Evolutionary conservation across 2,797 vertebrate genomes (phyloP), one percentile per base, ranked within the genome.

Genomic region (Lepus oiostolus): DNA sequence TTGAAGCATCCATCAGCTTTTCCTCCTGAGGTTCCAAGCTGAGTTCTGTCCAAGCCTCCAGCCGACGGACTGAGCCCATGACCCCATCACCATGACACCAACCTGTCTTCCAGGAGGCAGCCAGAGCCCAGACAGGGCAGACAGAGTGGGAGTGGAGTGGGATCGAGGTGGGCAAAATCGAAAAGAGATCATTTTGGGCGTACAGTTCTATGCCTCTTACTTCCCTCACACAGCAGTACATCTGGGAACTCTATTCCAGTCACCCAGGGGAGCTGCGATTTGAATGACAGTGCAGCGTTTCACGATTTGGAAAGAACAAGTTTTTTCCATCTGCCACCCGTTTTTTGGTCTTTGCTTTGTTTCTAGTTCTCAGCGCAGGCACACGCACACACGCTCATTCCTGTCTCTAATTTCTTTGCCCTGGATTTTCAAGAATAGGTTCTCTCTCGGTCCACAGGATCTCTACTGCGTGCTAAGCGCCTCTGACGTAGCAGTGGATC

Each of bases 331-430:
- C 21, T 54, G 9, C 24, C 67, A 7, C 42, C 24, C 50, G 3
- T 81, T 30, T 47, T 30, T 71, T 5, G 1, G 28, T 52, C 81
- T 10, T 75, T n/a, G 16, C 7, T 38, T 77, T 50, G 2, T 75
- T 70, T 87, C 83, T 80, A 42, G 38, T 50, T 92, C 90, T 95
- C n/a, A 71, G 7, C 2, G 2, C n/a, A 35, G 30, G 14, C 7
- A 26, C 19, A 62, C 7, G 12, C n/a, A 32, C 28, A 50, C 14
- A 11, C 10, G 16, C 28, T 85, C 22, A 38, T 17, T 0, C 26
- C n/a, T 75, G 60, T 85, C 72, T 60, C 28, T 79, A 30, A 58
- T 92, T 77, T 90, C 79, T 92, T 88, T 80, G 83, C 52, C 83
- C 10, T 16, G 35, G 68, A 62, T 11, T 89, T 86, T 52, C 13